These are phyloP conservation scores for Arrhamphus sclerolepis DNA, from an alignment of 2,797 vertebrate species.

Conservation along the genomic window DNA sequence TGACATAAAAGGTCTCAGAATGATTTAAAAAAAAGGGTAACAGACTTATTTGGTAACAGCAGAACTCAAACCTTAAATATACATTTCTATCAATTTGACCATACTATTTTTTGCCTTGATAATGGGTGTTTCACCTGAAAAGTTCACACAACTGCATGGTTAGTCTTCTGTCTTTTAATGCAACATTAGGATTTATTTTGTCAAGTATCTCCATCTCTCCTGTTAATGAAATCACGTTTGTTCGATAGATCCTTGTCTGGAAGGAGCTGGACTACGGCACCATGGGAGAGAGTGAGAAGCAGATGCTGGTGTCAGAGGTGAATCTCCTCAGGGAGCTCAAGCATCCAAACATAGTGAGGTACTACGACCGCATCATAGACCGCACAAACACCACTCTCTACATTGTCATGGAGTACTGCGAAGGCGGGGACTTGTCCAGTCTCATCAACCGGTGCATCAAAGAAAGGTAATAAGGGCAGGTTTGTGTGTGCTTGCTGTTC, in stretches of 20 bases:
- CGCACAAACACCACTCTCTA: conserved; percentile 90
- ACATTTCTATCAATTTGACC: too few relatives aligned
- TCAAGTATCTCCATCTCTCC: neutral
- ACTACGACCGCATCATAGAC: conserved; percentile 96
- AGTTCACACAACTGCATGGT: too few relatives aligned
- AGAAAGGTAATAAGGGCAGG: conserved; percentile 80
- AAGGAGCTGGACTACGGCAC: conserved; percentile 95
- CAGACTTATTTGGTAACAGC: too few relatives aligned
- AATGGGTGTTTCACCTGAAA: too few relatives aligned
- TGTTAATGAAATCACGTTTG: neutral
- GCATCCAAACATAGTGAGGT: conserved; percentile 95
- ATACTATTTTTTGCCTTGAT: too few relatives aligned
- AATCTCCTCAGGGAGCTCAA: conserved; percentile 93
- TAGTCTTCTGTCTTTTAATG: too few relatives aligned
- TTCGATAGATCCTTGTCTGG: conserved; percentile 90
- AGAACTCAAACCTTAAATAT: too few relatives aligned
- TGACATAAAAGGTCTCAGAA: too few relatives aligned
- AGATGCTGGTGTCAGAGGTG: conserved; percentile 98
- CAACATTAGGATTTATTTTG: too few relatives aligned
- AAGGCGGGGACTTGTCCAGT: conserved; percentile 92
- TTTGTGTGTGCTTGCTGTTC: neutral
- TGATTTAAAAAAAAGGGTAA: too few relatives aligned
- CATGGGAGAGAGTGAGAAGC: conserved; percentile 93
- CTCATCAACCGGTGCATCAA: conserved; percentile 87
- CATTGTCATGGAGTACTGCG: conserved; percentile 97